phyloP scores from a whole-genome alignment of 92 coral and sea anemone species.

The Actinernus sp. region DNA sequence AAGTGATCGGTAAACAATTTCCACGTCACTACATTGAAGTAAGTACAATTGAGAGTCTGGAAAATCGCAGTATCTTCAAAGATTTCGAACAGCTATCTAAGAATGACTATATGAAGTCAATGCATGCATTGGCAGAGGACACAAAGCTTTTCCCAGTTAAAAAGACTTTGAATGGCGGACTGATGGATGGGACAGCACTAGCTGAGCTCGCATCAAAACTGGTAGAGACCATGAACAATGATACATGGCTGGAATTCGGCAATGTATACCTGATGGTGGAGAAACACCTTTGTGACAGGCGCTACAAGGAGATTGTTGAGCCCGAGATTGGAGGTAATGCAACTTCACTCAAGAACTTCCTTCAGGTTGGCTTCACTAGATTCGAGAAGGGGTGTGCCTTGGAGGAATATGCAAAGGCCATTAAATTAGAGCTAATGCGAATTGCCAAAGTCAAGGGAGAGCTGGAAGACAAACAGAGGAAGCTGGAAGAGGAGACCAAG shows the following conservation, averaged over 20 bases:
- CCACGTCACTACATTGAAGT: conserved; percentile 50
- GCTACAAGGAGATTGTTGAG: conserved; percentile 14
- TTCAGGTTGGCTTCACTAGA: conserved; percentile 1
- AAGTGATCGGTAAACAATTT: conserved; percentile 26
- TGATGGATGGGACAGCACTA: conserved; percentile 47
- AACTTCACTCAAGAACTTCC: not conserved
- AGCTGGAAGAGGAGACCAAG: conserved; percentile 15
- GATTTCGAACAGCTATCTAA: conserved; percentile 18
- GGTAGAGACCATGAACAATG: conserved; percentile 22
- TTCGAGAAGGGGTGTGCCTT: conserved; percentile 49
- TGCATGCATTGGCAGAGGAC: conserved; percentile 10
- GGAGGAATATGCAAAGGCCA: conserved; percentile 14
- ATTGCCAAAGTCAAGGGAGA: conserved; percentile 13
- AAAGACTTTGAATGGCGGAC: conserved; percentile 37
- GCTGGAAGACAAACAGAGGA: conserved; percentile 21
- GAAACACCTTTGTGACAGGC: conserved; percentile 39
- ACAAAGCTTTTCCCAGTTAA: conserved; percentile 17
- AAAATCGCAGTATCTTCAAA: conserved; percentile 17
- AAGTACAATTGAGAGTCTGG: conserved; percentile 17
- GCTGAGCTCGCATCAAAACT: conserved; percentile 38
- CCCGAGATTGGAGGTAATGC: conserved; percentile 27
- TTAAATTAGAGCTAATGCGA: conserved; percentile 13
- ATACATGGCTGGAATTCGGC: conserved; percentile 47
- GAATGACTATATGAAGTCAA: conserved; percentile 21
- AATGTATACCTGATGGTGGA: conserved; percentile 46